Evolutionary conservation across 2,797 vertebrate species (phyloP), one percentile per base, ranked within the genome.

Genomic region (Mionectes olivaceus): DNA sequence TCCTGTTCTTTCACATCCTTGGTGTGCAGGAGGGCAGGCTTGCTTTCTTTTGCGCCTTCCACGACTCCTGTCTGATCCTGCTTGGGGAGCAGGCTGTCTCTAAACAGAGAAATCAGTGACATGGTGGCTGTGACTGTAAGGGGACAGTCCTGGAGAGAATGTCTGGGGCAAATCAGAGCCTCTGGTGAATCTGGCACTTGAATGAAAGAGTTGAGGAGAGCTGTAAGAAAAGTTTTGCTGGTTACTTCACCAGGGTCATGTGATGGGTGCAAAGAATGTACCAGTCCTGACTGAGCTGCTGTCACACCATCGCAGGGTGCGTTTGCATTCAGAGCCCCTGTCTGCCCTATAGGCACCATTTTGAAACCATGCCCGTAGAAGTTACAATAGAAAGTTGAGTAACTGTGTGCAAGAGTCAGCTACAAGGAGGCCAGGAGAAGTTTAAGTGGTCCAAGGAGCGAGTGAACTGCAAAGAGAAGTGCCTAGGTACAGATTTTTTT

Each of bases 401-500:
- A 95, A 95, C 37, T 79, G 28, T 21, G 37, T 47, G 53, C 74
- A 96, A 84, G 78, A 90, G 87, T 82, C 78, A 87, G 67, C 52
- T 83, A 4, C 0, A 0, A 56, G 33, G n/a, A 87, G 52, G 55
- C 75, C 55, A 59, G 37, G 44, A 91, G 52, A 83, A 50, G 57
- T 78, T 67, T 32, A 75, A 83, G 74, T 19, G 50, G 57, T 88
- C 70, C 27, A 30, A 77, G 61, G 56, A 93, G 61, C 0, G 0
- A 78, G 43, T 18, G 49, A 89, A 35, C 39, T 78, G 57, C 55
- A 44, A 70, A 61, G 61, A 69, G 28, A 7, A 27, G 17, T 64
- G 43, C 39, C 41, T 70, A 65, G 28, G n/a, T 52, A 52, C 9
- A 14, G 76, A 53, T 63, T 76, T 67, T 76, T 67, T 67, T 43